Evolutionary conservation across 2,888 invertebrate species (phyloP).

Genomic region (Malthinus seriepunctatus): DNA sequence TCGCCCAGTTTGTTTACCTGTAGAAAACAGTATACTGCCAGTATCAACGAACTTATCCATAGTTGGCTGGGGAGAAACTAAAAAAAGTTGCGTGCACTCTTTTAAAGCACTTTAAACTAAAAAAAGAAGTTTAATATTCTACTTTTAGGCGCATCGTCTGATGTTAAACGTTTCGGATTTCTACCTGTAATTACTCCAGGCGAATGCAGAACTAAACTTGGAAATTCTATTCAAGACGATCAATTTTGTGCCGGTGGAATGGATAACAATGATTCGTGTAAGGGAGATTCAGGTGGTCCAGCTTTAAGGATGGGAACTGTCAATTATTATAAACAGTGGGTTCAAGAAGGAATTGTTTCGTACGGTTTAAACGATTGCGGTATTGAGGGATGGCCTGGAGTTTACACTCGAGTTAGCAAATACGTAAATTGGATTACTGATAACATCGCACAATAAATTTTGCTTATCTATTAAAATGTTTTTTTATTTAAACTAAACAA

Average conservation of each 20-base stretch:
- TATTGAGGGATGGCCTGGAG: constrained; percentile 6
- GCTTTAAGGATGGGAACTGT: constrained; percentile 58
- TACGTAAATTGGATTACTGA: constrained; percentile 16
- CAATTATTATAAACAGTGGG: constrained; percentile 48
- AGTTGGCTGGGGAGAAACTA: background rate
- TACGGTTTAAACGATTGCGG: constrained; percentile 63
- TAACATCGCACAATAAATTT: background rate
- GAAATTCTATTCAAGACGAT: background rate
- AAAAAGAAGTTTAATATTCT: no score
- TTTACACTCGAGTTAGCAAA: constrained; percentile 14
- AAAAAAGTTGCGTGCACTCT: background rate
- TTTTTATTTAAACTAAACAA: no score
- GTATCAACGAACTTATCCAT: background rate
- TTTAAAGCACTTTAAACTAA: background rate
- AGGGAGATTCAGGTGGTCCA: constrained; percentile 80
- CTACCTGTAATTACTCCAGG: constrained; percentile 12
- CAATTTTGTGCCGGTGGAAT: constrained; percentile 72
- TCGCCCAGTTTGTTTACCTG: background rate
- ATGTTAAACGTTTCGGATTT: constrained; percentile 1
- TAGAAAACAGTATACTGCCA: background rate
- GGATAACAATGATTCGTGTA: constrained; percentile 67
- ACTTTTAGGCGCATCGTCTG: background rate
- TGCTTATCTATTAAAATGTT: no score
- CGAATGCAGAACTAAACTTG: constrained; percentile 39
- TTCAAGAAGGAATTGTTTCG: constrained; percentile 76